Percentiles rank a stretch among this genome's conserved stretches.
Conservation (phyloP, 1,140 invertebrate genomes). For the Leucophenga varia region DNA sequence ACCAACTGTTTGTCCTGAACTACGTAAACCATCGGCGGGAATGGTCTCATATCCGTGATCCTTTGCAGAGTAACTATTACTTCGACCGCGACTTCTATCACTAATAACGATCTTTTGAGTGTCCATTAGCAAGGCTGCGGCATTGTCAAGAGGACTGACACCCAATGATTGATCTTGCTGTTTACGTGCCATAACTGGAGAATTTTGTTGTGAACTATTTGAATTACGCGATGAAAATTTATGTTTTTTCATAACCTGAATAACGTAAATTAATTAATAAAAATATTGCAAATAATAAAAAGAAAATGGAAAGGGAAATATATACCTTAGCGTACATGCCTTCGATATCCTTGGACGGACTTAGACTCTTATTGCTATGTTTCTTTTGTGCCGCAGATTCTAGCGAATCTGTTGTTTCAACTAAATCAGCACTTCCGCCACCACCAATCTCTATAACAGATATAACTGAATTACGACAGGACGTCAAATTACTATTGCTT, state of each 20-base stretch:
- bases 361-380: constrained; percentile 61
- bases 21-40: constrained; percentile 51
- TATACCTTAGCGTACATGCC: constrained; percentile 85
- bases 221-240: constrained; percentile 42
- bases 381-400: constrained; percentile 27
- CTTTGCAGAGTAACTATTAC: constrained; percentile 49
- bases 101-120: constrained; percentile 15
- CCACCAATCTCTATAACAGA: constrained; percentile 48
- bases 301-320: constrained; percentile 2
- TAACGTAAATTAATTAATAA: constrained; percentile 23
- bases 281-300: constrained; percentile 22
- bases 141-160: constrained; percentile 37
- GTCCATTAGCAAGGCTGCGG: constrained; percentile 41
- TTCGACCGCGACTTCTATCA: constrained; percentile 42
- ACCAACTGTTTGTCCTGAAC: constrained; percentile 8
- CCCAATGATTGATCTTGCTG: constrained; percentile 42
- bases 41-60: constrained; percentile 69
- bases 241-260: constrained; percentile 54
- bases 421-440: constrained; percentile 40
- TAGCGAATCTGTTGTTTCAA: constrained; percentile 16
- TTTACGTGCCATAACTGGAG: constrained; percentile 51
- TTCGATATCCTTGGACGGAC: constrained; percentile 69
- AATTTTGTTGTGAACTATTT: constrained; percentile 38
- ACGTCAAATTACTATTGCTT: constrained; percentile 50
- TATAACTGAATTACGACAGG: constrained; percentile 52